These are phyloP conservation scores for Trachythela sp. DNA, from an alignment of 64 coral and sea anemone species.

Conservation along the genomic window DNA sequence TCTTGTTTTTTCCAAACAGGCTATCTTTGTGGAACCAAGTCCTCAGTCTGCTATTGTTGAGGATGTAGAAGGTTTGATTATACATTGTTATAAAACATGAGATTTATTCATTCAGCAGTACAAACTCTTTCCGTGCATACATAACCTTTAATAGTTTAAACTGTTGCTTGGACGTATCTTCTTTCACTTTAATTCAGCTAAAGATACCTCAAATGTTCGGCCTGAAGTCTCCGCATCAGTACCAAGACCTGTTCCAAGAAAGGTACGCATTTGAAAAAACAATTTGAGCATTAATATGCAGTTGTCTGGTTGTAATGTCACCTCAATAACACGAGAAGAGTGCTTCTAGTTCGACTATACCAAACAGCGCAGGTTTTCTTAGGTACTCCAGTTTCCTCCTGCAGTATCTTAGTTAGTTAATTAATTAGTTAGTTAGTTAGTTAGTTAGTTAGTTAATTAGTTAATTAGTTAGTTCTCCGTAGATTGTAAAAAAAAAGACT, in stretches of 20 bases:
- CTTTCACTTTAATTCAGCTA: conserved; percentile 4
- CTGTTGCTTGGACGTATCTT: background rate
- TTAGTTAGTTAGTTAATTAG: no score
- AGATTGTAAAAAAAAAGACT: no score
- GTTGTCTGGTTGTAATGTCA: background rate
- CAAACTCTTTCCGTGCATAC: no score
- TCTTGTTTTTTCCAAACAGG: background rate
- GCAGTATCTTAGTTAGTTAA: no score
- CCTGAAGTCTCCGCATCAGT: conserved; percentile 50
- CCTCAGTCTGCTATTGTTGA: background rate
- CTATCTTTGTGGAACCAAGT: background rate
- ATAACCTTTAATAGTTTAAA: no score
- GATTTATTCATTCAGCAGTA: background rate
- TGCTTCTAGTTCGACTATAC: no score
- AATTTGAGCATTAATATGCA: background rate
- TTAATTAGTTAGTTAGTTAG: no score
- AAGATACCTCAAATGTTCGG: conserved; percentile 22
- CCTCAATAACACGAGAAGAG: background rate
- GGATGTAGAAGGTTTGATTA: background rate
- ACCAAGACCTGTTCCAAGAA: conserved; percentile 78
- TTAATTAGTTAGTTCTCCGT: no score
- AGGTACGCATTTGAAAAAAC: conserved; percentile 39
- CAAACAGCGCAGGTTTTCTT: no score
- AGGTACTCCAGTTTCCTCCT: no score
- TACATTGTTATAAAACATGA: background rate